Percentiles rank a stretch among this genome's conserved stretches.
Evolutionary conservation across 2,113 vertebrate genomes (phyloP).

Genomic region (Percopsis transmontana): DNA sequence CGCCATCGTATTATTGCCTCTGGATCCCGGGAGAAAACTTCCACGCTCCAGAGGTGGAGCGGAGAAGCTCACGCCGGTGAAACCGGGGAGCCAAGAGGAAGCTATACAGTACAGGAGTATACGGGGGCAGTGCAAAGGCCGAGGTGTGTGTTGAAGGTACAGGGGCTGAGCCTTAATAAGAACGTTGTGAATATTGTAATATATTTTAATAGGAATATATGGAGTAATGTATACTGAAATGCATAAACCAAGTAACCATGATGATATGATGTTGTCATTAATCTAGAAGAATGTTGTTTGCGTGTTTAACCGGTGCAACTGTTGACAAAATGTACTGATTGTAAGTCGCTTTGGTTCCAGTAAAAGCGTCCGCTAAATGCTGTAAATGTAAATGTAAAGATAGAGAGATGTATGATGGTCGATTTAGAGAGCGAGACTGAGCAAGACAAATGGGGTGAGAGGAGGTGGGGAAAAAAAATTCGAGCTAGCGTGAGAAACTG

Average conservation of each 20-base stretch:
- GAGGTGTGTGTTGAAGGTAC: neutral
- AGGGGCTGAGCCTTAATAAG: conserved; percentile 67
- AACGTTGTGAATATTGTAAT: conserved; percentile 28
- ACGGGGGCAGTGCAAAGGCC: conserved; percentile 30
- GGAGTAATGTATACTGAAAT: no score
- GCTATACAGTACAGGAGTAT: conserved; percentile 28
- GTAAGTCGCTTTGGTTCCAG: no score
- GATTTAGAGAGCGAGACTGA: neutral
- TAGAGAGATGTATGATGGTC: neutral
- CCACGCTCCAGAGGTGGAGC: conserved; percentile 40
- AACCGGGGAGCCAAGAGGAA: conserved; percentile 40
- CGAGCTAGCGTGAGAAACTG: neutral
- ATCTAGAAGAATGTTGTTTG: no score
- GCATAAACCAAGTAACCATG: no score
- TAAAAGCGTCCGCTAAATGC: no score
- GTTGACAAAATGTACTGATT: no score
- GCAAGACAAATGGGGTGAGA: conserved; percentile 14
- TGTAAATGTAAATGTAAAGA: neutral
- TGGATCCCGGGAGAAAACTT: conserved; percentile 59
- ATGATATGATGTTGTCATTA: no score
- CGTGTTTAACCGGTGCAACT: no score
- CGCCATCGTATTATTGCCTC: conserved; percentile 72
- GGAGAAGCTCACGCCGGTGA: conserved; percentile 40
- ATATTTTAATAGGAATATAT: no score
- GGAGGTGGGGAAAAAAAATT: neutral